Base-by-base conservation (phyloP, 2,888 invertebrate species). In the Seira ritae region DNA sequence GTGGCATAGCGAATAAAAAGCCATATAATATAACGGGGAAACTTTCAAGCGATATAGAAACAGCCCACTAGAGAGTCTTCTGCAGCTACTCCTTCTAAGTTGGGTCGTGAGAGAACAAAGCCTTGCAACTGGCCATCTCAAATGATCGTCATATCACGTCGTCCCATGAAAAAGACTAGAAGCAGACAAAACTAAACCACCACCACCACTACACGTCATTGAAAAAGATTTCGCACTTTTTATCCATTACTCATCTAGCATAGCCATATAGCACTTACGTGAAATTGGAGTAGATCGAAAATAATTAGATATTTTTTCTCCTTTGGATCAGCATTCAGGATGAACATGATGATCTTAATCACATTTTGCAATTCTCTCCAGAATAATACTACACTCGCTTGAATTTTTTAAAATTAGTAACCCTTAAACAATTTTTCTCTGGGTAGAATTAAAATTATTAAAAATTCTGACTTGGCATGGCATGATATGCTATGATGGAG, bases 91-190 rank as follows among this genome's bases (percentile, higher is more conserved):
- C 2, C 31, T 31, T 4, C 31, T 31, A 31, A 15, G 3, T 8
- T 12, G 17, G 50, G 12, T 50, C 50, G 50, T 50, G 50, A 15
- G 3, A 15, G 50, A 50, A 50, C 15, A 50, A 15, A 50, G 3
- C 50, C 1, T n/a, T 50, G 50, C 50, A 50, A 50, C 3, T 50
- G 50, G 50, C 17, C 50, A 50, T n/a, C 3, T 12, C 50, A 12
- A 31, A 31, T 50, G 50, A 50, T n/a, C 50, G 12, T 50, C 50
- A 50, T 50, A 50, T 50, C 50, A 50, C 50, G 50, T 50, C 50
- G 50, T 50, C 50, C 50, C 50, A 50, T 50, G 50, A 3, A 50
- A 15, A 50, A 31, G 31, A 31, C 31, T 31, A 31, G 31, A 31
- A n/a, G n/a, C n/a, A n/a, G n/a, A n/a, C n/a, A n/a, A n/a, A n/a